These are phyloP conservation scores for Melanostoma scalare DNA, from an alignment of 2,888 invertebrate genomes.

Conservation along the genomic window DNA sequence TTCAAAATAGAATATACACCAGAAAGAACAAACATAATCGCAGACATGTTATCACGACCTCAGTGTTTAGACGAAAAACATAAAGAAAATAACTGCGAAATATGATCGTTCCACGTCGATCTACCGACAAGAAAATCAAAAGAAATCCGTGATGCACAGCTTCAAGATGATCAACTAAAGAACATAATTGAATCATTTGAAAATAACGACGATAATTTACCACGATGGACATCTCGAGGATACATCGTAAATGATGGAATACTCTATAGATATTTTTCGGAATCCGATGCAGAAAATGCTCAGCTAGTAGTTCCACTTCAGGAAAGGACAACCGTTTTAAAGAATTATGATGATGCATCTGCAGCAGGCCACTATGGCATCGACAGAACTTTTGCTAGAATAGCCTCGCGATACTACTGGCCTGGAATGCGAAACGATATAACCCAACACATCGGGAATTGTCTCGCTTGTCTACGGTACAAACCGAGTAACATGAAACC, in stretches of 20 bases:
- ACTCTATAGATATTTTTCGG: slow-evolving; percentile 4
- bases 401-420: background rate
- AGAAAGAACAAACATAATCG: slow-evolving; percentile 74
- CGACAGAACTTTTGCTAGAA: background rate
- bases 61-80: background rate
- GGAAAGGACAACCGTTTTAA: background rate
- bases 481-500: slow-evolving; percentile 68
- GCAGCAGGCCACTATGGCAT: slow-evolving; percentile 12
- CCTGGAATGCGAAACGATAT: background rate
- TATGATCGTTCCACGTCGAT: slow-evolving; percentile 2
- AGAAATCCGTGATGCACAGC: slow-evolving; percentile 55
- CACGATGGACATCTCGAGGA: slow-evolving; percentile 41
- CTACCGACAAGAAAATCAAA: slow-evolving; percentile 8
- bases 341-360: background rate
- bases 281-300: background rate
- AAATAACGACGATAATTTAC: slow-evolving; percentile 44
- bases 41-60: background rate
- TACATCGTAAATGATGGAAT: slow-evolving; percentile 54
- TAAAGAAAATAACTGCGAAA: background rate
- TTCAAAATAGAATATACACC: slow-evolving; percentile 78
- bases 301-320: background rate
- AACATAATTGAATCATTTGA: slow-evolving; percentile 54
- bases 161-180: slow-evolving; percentile 70
- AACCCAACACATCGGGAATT: slow-evolving; percentile 9
- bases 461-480: slow-evolving; percentile 9